Percentiles rank a stretch among this genome's conserved stretches.
Evolutionary conservation across 2,113 vertebrate genomes (phyloP).

Genomic region (Australoheros scitulus): DNA sequence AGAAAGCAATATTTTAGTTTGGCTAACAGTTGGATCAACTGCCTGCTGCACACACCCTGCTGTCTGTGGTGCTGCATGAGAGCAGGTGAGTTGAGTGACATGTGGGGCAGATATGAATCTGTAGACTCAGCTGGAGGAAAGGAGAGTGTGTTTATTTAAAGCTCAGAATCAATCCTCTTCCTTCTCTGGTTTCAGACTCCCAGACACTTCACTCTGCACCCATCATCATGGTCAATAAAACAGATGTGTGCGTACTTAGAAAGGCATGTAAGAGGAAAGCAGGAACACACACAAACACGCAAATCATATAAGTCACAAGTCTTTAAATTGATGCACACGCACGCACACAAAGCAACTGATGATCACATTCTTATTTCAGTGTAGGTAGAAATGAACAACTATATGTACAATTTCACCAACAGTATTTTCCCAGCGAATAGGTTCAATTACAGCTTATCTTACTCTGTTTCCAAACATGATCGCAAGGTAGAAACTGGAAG

Average conservation of each 20-base stretch:
- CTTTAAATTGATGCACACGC: slow-evolving; percentile 12
- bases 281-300: slow-evolving; percentile 1
- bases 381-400: background rate
- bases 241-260: background rate
- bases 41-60: background rate
- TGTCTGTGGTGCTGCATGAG: background rate
- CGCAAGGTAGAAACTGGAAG: slow-evolving; percentile 18
- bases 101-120: slow-evolving; percentile 48
- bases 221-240: slow-evolving; percentile 38
- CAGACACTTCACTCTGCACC: slow-evolving; percentile 31
- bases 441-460: background rate
- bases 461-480: slow-evolving; percentile 13
- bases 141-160: slow-evolving; percentile 77
- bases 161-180: slow-evolving; percentile 71
- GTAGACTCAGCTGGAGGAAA: slow-evolving; percentile 75
- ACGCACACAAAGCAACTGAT: background rate
- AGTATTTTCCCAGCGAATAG: background rate
- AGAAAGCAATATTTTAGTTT: slow-evolving; percentile 22
- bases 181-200: slow-evolving; percentile 26
- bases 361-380: background rate
- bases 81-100: slow-evolving; percentile 46
- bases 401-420: background rate
- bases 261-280: slow-evolving; percentile 5
- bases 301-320: slow-evolving; percentile 15
- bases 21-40: background rate